A percentile compares a stretch with the other conserved stretches of the same genome.
Evolutionary conservation across 1,140 invertebrate species (phyloP).

Genomic region (Drosophila truncata): DNA sequence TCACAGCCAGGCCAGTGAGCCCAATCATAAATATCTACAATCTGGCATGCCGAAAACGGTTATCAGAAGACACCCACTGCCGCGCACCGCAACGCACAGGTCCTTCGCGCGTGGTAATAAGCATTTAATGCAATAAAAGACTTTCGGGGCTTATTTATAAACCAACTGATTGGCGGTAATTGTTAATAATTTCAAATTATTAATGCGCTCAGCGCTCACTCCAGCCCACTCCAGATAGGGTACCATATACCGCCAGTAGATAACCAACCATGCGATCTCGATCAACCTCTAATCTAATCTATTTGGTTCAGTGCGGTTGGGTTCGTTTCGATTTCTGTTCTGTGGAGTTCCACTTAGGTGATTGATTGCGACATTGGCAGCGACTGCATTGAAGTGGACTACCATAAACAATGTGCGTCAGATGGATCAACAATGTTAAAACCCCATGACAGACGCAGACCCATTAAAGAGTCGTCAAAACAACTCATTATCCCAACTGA

Average conservation of each 20-base stretch:
- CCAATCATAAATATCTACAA: conserved; percentile 61
- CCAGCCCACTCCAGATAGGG: conserved; percentile 54
- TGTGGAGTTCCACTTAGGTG: conserved; percentile 37
- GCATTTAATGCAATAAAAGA: conserved; percentile 45
- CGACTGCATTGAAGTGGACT: conserved; percentile 29
- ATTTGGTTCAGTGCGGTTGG: conserved; percentile 1
- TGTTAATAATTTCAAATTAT: conserved; percentile 75
- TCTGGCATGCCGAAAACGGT: conserved; percentile 46
- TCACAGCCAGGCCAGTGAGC: conserved; percentile 39
- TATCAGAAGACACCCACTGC: conserved; percentile 45
- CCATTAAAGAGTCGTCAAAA: conserved; percentile 29
- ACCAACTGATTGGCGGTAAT: conserved; percentile 65
- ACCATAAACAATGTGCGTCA: conserved; percentile 43
- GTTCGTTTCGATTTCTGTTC: conserved; percentile 4
- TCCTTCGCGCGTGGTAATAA: conserved; percentile 21
- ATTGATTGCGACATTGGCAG: conserved; percentile 40
- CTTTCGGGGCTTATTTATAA: conserved; percentile 43
- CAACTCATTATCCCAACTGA: conserved; percentile 24
- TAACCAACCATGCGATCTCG: conserved; percentile 33
- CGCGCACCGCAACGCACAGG: not conserved
- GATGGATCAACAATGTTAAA: conserved; percentile 28
- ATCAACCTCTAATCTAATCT: conserved; percentile 56
- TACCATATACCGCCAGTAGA: conserved; percentile 20
- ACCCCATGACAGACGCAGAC: conserved; percentile 8
- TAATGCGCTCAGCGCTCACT: conserved; percentile 27